Evolutionary conservation across 2,113 vertebrate species (phyloP).

Genomic region (Larimichthys crocea): DNA sequence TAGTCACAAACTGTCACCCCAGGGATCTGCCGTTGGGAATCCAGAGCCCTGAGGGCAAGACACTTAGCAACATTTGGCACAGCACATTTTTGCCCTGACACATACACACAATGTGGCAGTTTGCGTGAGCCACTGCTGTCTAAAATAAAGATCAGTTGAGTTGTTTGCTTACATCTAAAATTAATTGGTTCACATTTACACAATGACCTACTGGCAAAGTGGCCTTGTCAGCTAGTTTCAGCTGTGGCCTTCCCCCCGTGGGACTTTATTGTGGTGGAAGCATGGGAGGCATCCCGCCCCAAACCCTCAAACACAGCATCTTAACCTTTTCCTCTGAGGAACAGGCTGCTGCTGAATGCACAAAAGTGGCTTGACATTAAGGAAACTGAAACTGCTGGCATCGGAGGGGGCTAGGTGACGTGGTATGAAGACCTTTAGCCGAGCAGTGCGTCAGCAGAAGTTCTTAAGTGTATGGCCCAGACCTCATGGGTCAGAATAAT

Average conservation of each 20-base stretch:
- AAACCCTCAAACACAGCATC: constrained; percentile 69
- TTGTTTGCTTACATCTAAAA: constrained; percentile 75
- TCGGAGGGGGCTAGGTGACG: constrained; percentile 55
- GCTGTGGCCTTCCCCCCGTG: constrained; percentile 59
- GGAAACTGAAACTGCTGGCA: constrained; percentile 75
- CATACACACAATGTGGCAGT: constrained; percentile 35
- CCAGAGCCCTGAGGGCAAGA: constrained; percentile 53
- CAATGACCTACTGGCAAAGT: constrained; percentile 80
- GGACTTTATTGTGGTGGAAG: constrained; percentile 55
- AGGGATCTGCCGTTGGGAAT: constrained; percentile 54
- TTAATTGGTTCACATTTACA: constrained; percentile 79
- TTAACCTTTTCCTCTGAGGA: constrained; percentile 85
- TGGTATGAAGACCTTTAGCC: constrained; percentile 75
- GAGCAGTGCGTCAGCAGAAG: constrained; percentile 70
- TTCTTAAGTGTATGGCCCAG: constrained; percentile 52
- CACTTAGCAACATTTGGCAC: constrained; percentile 60
- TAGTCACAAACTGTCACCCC: constrained; percentile 59
- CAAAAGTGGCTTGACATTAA: constrained; percentile 85
- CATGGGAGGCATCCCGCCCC: constrained; percentile 61
- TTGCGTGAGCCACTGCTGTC: constrained; percentile 34
- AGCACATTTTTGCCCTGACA: constrained; percentile 40
- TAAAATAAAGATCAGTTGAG: constrained; percentile 51
- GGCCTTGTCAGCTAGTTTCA: constrained; percentile 77
- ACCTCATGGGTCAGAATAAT: constrained; percentile 62
- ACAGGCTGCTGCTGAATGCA: constrained; percentile 81